Evolutionary conservation across 1,140 invertebrate genomes (phyloP).

Genomic region (Panonychus citri): DNA sequence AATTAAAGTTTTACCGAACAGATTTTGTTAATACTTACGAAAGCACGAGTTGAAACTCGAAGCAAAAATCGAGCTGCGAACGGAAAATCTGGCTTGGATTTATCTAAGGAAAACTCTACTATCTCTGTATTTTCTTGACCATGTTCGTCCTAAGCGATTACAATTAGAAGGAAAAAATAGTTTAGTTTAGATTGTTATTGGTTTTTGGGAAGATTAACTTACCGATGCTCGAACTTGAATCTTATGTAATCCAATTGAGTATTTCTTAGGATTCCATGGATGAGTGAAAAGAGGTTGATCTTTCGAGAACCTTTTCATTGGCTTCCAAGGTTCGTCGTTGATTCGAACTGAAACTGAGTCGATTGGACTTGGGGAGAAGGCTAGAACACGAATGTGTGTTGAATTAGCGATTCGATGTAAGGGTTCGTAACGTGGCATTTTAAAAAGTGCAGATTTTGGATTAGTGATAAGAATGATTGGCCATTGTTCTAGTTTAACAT

Average conservation of each 20-base stretch:
- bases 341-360: constrained; percentile 32
- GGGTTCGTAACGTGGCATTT: constrained; percentile 47
- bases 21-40: constrained; percentile 35
- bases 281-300: constrained; percentile 40
- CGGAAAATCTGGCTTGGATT: constrained; percentile 35
- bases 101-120: constrained; percentile 56
- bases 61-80: constrained; percentile 40
- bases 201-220: not conserved
- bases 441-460: constrained; percentile 53
- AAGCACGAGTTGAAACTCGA: constrained; percentile 41
- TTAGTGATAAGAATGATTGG: constrained; percentile 63
- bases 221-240: constrained; percentile 23
- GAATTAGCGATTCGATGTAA: constrained; percentile 38
- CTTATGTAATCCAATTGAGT: constrained; percentile 38
- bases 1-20: too few species aligned
- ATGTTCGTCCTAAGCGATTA: constrained; percentile 38
- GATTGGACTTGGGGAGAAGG: constrained; percentile 24
- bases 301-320: constrained; percentile 27
- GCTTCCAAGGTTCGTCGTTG: constrained; percentile 35
- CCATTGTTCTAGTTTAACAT: constrained; percentile 49
- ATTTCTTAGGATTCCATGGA: constrained; percentile 41
- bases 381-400: constrained; percentile 43
- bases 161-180: constrained; percentile 18
- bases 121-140: constrained; percentile 30
- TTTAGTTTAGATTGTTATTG: not conserved